These are phyloP conservation scores for Felis catus DNA, from an alignment of 2,113 vertebrate species.

Conservation along the genomic window DNA sequence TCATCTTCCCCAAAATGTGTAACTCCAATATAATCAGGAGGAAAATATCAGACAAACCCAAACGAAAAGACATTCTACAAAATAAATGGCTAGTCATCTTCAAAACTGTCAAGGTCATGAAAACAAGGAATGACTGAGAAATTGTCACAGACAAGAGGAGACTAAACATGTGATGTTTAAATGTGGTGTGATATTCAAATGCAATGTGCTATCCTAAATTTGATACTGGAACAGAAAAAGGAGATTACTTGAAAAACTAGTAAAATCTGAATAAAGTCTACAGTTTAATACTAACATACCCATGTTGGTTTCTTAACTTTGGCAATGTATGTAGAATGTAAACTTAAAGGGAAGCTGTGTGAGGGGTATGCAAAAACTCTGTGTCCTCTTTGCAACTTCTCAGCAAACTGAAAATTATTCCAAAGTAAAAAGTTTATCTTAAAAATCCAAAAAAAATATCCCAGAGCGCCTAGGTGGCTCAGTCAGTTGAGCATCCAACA, in stretches of 20 bases:
- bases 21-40: not conserved
- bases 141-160: not conserved
- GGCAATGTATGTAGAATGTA: not conserved
- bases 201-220: not conserved
- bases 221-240: not conserved
- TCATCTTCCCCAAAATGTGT: not conserved
- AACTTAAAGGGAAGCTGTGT: not conserved
- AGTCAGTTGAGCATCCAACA: too few species aligned
- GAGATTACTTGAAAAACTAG: not conserved
- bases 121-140: not conserved
- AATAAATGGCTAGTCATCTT: not conserved
- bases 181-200: not conserved
- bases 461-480: not conserved
- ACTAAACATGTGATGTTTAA: not conserved
- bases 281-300: not conserved
- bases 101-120: not conserved
- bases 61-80: not conserved
- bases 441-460: not conserved
- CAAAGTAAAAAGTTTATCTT: not conserved
- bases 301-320: not conserved
- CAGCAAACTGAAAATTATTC: not conserved
- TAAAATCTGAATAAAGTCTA: not conserved
- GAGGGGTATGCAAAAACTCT: not conserved
- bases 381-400: not conserved
- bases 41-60: not conserved